Percentiles rank a stretch among this genome's conserved stretches.
Conservation (phyloP, 2,113 vertebrate genomes). For the Agapornis roseicollis region DNA sequence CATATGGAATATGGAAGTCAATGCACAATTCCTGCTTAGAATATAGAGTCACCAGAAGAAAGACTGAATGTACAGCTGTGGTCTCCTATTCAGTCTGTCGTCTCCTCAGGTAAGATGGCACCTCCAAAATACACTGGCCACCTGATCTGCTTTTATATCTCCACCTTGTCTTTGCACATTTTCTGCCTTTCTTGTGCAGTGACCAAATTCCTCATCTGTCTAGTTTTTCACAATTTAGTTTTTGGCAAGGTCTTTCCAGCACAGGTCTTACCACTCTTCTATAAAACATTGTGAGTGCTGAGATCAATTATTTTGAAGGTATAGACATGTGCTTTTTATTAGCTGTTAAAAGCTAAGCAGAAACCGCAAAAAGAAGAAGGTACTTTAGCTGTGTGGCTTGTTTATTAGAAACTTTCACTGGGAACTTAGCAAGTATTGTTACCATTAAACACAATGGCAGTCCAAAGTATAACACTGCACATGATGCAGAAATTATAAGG, state of each 20-base stretch:
- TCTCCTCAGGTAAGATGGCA: background rate
- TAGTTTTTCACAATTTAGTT: background rate
- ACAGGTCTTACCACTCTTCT: background rate
- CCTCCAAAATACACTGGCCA: background rate
- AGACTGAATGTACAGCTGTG: accelerated
- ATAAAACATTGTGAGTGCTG: background rate
- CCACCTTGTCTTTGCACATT: background rate
- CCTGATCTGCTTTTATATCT: background rate
- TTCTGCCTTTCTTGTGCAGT: background rate
- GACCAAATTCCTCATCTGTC: background rate
- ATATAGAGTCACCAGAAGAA: background rate
- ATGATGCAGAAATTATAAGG: background rate
- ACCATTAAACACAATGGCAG: background rate
- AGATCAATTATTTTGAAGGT: background rate
- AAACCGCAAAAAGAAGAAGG: background rate
- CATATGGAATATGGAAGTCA: background rate
- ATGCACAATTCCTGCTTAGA: background rate
- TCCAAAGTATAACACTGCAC: background rate
- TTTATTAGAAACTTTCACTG: background rate
- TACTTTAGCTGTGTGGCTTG: background rate
- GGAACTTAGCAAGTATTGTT: background rate
- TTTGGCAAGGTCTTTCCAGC: background rate
- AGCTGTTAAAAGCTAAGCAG: background rate
- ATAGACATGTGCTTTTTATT: background rate
- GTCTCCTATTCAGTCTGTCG: background rate